Conservation (phyloP, 2,797 vertebrate genomes). For the Phoeniculus purpureus region DNA sequence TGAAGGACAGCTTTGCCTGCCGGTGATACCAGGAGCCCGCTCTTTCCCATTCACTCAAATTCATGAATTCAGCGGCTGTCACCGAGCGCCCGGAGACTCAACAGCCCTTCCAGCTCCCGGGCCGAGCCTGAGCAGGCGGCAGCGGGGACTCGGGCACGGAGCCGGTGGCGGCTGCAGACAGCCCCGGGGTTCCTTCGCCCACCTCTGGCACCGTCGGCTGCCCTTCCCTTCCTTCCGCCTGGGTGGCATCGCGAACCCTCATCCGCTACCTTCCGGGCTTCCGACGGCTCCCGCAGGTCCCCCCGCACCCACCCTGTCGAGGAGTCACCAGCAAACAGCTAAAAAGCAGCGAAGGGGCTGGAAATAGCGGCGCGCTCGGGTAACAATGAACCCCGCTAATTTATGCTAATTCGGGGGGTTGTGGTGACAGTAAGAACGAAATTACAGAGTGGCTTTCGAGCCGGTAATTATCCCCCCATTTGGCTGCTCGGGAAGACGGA, state of each 20-base stretch:
- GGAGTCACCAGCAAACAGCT: constrained; percentile 85
- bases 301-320: constrained; percentile 37
- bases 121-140: background rate
- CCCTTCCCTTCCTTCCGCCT: constrained; percentile 8
- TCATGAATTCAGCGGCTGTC: constrained; percentile 72
- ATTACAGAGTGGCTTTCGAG: constrained; percentile 89
- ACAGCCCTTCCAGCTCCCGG: background rate
- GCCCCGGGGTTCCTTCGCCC: background rate
- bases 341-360: constrained; percentile 82
- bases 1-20: constrained; percentile 82
- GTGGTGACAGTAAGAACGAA: constrained; percentile 87
- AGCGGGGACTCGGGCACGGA: background rate
- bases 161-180: accelerated
- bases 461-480: constrained; percentile 88
- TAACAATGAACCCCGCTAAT: constrained; percentile 87
- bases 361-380: constrained; percentile 85
- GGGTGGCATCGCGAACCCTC: constrained; percentile 16
- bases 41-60: constrained; percentile 72
- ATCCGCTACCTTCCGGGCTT: background rate
- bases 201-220: background rate
- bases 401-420: constrained; percentile 88
- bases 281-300: constrained; percentile 27
- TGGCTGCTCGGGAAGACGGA: constrained; percentile 91
- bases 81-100: constrained; percentile 21
- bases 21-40: constrained; percentile 74